These are phyloP conservation scores for Tinea semifulvella DNA, from an alignment of 2,888 invertebrate species.

Conservation along the genomic window DNA sequence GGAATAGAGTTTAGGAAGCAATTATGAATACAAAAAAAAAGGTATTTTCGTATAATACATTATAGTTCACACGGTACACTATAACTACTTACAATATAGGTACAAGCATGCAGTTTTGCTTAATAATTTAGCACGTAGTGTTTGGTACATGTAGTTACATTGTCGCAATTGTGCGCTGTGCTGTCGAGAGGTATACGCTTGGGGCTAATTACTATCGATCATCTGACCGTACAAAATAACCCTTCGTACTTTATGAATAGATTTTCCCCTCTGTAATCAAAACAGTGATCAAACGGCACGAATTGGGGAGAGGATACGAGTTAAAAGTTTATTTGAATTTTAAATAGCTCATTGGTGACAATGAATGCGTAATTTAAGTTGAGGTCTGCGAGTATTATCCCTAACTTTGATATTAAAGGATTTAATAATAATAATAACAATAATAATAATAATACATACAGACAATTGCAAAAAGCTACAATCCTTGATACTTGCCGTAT, in stretches of 20 bases:
- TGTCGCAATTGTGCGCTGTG: neutral
- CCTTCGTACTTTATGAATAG: slow-evolving; percentile 25
- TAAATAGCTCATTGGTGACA: slow-evolving; percentile 27
- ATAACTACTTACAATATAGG: neutral
- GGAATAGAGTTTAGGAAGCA: no score
- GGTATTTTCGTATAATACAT: no score
- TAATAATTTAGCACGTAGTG: neutral
- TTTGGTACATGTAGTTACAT: neutral
- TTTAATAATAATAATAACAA: no score
- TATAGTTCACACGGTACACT: no score
- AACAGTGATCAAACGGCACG: slow-evolving; percentile 56
- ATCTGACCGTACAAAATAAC: slow-evolving; percentile 37
- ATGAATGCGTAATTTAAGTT: slow-evolving; percentile 10
- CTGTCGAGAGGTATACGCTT: slow-evolving; percentile 30
- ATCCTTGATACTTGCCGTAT: no score
- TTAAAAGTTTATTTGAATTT: slow-evolving; percentile 55
- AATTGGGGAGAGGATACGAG: slow-evolving; percentile 36
- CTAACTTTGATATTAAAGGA: no score
- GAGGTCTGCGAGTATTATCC: no score
- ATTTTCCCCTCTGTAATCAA: slow-evolving; percentile 49
- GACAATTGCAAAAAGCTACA: no score
- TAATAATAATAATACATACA: no score
- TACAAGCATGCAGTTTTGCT: neutral
- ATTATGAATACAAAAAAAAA: no score
- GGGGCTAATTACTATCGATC: slow-evolving; percentile 42